Evolutionary conservation across 2,888 invertebrate genomes (phyloP).

Genomic region (Heteromyza rotundicornis): DNA sequence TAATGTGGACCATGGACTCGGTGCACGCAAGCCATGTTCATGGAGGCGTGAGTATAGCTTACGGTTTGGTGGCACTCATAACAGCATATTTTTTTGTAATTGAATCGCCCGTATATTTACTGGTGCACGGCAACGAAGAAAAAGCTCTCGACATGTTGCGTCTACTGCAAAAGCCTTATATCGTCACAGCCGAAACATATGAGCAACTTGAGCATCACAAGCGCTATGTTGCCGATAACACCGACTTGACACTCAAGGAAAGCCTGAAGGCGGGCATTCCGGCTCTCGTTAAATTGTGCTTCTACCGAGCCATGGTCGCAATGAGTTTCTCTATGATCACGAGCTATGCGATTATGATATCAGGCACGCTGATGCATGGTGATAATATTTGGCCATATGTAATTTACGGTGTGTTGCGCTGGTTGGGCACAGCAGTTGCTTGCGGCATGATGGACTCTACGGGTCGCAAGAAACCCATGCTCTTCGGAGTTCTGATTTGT

Average conservation of each 20-base stretch:
- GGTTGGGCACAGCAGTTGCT: constrained; percentile 25
- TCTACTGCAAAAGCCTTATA: constrained; percentile 42
- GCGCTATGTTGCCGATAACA: constrained; percentile 44
- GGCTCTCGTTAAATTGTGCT: constrained; percentile 39
- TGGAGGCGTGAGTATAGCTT: constrained; percentile 39
- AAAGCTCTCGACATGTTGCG: constrained; percentile 46
- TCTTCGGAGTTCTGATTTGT: constrained; percentile 37
- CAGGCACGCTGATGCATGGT: not conserved
- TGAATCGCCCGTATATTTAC: constrained; percentile 50
- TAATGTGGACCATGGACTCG: constrained; percentile 34
- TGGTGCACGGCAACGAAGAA: constrained; percentile 43
- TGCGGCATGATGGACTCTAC: constrained; percentile 34
- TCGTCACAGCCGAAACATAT: constrained; percentile 42
- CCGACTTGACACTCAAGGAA: constrained; percentile 26
- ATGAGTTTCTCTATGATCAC: constrained; percentile 37
- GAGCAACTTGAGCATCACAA: constrained; percentile 48
- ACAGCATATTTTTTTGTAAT: constrained; percentile 31
- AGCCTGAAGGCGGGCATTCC: constrained; percentile 36
- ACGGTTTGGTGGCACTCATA: constrained; percentile 38
- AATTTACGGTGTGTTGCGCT: constrained; percentile 29
- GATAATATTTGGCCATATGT: constrained; percentile 18
- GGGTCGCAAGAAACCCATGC: constrained; percentile 44
- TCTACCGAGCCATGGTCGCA: constrained; percentile 42
- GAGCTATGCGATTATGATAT: constrained; percentile 6
- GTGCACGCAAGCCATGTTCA: constrained; percentile 39